These are phyloP conservation scores for Riptortus pedestris DNA, from an alignment of 1,140 invertebrate species.

Conservation along the genomic window DNA sequence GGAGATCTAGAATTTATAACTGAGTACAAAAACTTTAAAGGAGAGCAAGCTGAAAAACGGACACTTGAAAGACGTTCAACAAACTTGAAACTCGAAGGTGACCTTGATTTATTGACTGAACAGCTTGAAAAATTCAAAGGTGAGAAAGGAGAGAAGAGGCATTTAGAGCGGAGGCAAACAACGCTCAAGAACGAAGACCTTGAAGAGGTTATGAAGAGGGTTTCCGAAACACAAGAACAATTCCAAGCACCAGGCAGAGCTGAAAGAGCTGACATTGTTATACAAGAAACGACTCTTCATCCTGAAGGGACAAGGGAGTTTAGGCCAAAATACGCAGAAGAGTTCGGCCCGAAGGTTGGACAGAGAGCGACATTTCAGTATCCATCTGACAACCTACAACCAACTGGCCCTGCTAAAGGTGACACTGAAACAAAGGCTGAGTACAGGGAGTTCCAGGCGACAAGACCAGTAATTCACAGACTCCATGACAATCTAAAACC, in stretches of 20 bases:
- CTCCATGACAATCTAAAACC: not conserved
- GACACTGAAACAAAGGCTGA: conserved; percentile 20
- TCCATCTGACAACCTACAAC: not conserved
- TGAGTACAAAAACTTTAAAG: conserved; percentile 11
- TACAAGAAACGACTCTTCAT: not conserved
- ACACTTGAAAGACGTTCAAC: conserved; percentile 27
- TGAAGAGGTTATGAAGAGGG: conserved; percentile 16
- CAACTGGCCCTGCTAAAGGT: not conserved
- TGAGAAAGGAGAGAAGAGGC: conserved; percentile 6
- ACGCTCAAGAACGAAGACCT: conserved; percentile 21
- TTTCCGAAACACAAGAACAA: conserved; percentile 21
- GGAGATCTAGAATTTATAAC: conserved; percentile 26
- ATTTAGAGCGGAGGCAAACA: conserved; percentile 2
- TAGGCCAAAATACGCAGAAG: not conserved
- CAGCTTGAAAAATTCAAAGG: conserved; percentile 26
- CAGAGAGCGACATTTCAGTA: not conserved
- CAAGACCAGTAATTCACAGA: conserved; percentile 23
- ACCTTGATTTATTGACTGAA: conserved; percentile 26
- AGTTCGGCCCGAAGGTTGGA: not conserved
- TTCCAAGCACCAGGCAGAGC: conserved; percentile 4
- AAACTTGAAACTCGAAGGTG: conserved; percentile 30
- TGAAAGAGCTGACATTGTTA: not conserved
- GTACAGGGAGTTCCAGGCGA: conserved; percentile 17
- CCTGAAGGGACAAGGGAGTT: not conserved
- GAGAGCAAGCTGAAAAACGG: conserved; percentile 8